A percentile compares a stretch with the other conserved stretches of the same genome.
These are phyloP conservation scores for Amphimallon solstitiale DNA, from an alignment of 2,888 invertebrate genomes.

Conservation along the genomic window DNA sequence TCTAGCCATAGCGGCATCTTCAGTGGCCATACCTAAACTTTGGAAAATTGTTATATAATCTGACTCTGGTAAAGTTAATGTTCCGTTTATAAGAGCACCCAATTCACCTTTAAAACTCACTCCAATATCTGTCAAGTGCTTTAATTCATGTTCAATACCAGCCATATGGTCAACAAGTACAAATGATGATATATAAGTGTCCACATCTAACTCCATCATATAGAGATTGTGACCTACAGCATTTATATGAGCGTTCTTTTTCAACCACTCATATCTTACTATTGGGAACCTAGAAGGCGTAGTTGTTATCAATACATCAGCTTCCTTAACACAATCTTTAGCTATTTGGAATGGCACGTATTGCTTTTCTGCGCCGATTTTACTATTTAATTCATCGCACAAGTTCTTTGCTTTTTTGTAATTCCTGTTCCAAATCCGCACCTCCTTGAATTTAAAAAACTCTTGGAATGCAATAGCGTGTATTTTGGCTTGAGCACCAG, in stretches of 20 bases:
- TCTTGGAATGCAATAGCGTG: conserved; percentile 66
- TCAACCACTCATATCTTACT: conserved; percentile 65
- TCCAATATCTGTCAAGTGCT: conserved; percentile 64
- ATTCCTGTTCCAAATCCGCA: conserved; percentile 69
- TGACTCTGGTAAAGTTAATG: conserved; percentile 52
- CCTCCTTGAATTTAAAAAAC: conserved; percentile 62
- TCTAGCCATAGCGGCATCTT: conserved; percentile 70
- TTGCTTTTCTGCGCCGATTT: conserved; percentile 48
- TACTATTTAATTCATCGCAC: conserved; percentile 55
- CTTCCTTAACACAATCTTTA: conserved; percentile 65
- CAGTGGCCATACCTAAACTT: conserved; percentile 73
- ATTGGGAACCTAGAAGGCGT: conserved; percentile 67
- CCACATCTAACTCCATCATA: conserved; percentile 64
- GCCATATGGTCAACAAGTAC: conserved; percentile 69
- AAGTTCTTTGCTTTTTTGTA: conserved; percentile 56
- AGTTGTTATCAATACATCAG: conserved; percentile 72
- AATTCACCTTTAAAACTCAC: conserved; percentile 67
- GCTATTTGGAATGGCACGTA: conserved; percentile 47
- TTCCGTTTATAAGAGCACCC: conserved; percentile 65
- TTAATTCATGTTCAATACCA: conserved; percentile 66
- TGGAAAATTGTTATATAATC: conserved; percentile 69
- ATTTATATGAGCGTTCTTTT: conserved; percentile 70
- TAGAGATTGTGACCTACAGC: conserved; percentile 69
- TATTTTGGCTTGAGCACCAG: conserved; percentile 66
- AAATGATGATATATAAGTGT: conserved; percentile 64